Percentiles rank a stretch among this genome's conserved stretches.
These are phyloP conservation scores for Chloropsis hardwickii DNA, from an alignment of 2,113 vertebrate species.

Conservation along the genomic window DNA sequence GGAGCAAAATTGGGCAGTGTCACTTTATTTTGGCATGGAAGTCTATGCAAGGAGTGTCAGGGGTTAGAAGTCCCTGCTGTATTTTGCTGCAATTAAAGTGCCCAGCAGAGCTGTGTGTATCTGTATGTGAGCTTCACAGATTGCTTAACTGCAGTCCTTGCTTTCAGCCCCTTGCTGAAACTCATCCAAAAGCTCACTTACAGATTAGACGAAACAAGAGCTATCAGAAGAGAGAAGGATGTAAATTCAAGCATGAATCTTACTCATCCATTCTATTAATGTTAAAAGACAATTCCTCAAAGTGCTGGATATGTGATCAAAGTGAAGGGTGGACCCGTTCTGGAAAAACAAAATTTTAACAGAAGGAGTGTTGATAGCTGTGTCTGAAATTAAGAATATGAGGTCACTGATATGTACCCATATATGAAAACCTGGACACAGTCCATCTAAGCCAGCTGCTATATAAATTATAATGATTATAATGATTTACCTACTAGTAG, in stretches of 20 bases:
- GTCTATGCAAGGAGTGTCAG: neutral
- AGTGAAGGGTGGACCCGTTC: conserved; percentile 6
- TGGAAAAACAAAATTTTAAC: conserved; percentile 46
- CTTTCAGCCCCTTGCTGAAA: conserved; percentile 3
- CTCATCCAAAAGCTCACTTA: neutral
- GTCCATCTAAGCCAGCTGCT: conserved; percentile 70
- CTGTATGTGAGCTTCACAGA: neutral
- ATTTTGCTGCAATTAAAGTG: neutral
- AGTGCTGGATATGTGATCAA: conserved; percentile 43
- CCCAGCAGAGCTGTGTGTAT: neutral
- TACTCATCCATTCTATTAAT: conserved; percentile 40
- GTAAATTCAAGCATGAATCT: conserved; percentile 32
- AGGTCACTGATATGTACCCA: conserved; percentile 65
- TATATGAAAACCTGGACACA: conserved; percentile 61
- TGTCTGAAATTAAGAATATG: conserved; percentile 61
- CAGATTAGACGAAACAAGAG: neutral
- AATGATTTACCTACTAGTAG: conserved; percentile 52
- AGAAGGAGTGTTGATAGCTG: conserved; percentile 70
- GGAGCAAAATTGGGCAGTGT: neutral
- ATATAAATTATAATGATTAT: conserved; percentile 39
- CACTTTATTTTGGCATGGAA: neutral
- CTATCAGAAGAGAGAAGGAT: neutral
- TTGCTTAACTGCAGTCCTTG: neutral
- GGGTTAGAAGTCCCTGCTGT: neutral
- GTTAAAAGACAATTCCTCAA: conserved; percentile 45